phyloP scores from a whole-genome alignment of 2,888 invertebrate species.

The Scrobipalpa atriplicella region DNA sequence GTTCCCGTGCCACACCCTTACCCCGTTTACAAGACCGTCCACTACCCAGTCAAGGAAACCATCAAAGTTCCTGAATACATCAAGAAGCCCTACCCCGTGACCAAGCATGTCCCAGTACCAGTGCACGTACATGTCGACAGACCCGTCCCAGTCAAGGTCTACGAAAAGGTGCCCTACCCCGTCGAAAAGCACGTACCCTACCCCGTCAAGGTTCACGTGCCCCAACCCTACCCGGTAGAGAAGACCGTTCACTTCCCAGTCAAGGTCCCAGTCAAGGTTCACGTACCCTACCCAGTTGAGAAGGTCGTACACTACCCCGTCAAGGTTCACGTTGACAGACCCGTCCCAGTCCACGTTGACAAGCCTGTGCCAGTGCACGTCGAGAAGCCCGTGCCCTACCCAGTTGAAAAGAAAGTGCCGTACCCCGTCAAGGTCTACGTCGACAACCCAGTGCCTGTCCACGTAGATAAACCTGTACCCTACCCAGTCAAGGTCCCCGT shows the following conservation, averaged over 20 bases:
- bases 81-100: constrained; percentile 86
- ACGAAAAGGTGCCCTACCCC: constrained; percentile 86
- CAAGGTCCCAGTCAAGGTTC: constrained; percentile 87
- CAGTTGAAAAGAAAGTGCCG: constrained; percentile 87
- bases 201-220: constrained; percentile 87
- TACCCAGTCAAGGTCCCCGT: constrained; percentile 88
- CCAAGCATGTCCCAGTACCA: constrained; percentile 85
- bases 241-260: constrained; percentile 86
- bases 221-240: constrained; percentile 88
- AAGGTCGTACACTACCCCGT: constrained; percentile 89
- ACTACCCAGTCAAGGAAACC: constrained; percentile 85
- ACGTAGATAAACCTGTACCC: constrained; percentile 91
- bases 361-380: constrained; percentile 87
- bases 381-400: constrained; percentile 89
- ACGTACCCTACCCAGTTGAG: constrained; percentile 89
- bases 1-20: constrained; percentile 88
- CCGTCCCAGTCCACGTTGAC: constrained; percentile 86
- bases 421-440: constrained; percentile 87
- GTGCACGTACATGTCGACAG: constrained; percentile 86
- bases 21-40: constrained; percentile 86
- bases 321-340: constrained; percentile 86
- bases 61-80: constrained; percentile 87
- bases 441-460: constrained; percentile 87
- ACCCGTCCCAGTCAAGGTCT: constrained; percentile 85
- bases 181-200: constrained; percentile 87